phyloP scores from a whole-genome alignment of 1,140 invertebrate genomes.

The Eciton burchellii region DNA sequence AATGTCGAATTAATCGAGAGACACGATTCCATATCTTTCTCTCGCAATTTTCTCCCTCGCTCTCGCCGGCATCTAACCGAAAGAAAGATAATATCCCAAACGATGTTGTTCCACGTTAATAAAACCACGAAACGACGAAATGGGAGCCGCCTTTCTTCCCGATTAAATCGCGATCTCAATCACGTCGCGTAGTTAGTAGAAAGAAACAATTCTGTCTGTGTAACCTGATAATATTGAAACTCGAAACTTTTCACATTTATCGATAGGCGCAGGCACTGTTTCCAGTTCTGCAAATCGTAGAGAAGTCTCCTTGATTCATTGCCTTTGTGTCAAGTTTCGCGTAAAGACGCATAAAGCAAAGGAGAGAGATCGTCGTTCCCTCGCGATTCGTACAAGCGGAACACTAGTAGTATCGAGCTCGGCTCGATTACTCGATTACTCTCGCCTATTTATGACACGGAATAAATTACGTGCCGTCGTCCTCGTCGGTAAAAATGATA shows the following conservation, averaged over 20 bases:
- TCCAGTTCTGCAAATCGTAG: not conserved
- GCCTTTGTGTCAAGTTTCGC: not conserved
- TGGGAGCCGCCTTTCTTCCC: not conserved
- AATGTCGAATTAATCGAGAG: conserved; percentile 24
- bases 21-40: not conserved
- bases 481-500: conserved; percentile 50
- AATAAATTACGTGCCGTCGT: conserved; percentile 59
- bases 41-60: not conserved
- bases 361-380: not conserved
- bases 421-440: conserved; percentile 12
- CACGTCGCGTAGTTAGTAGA: too few relatives aligned
- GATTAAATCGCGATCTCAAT: not conserved
- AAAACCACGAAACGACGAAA: not conserved
- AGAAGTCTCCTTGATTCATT: conserved; percentile 3
- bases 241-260: not conserved
- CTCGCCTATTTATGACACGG: conserved; percentile 42
- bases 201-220: too few relatives aligned
- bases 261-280: not conserved
- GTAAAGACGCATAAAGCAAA: conserved; percentile 10
- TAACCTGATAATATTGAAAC: not conserved
- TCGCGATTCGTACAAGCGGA: conserved; percentile 42
- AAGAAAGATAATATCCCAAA: not conserved
- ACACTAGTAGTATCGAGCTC: conserved; percentile 32
- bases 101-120: not conserved
- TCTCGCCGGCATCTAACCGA: not conserved